phyloP scores from a whole-genome alignment of 2,888 invertebrate species.

The Leptura quadrifasciata region DNA sequence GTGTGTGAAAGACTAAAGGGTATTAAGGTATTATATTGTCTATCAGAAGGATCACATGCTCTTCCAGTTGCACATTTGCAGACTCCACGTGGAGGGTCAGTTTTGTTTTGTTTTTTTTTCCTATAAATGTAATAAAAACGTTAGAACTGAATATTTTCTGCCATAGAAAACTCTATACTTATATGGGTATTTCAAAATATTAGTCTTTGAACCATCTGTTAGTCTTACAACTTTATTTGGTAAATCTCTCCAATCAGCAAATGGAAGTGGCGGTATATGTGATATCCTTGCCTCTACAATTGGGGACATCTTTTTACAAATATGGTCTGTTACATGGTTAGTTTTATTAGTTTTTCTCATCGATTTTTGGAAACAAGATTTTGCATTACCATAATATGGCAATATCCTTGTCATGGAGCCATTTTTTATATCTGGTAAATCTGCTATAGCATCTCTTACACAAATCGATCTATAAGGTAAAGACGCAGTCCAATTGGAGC shows the following conservation, averaged over 20 bases:
- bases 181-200: slow-evolving; percentile 76
- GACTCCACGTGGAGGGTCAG: slow-evolving; percentile 81
- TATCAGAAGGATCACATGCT: slow-evolving; percentile 82
- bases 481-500: slow-evolving; percentile 79
- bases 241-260: slow-evolving; percentile 90
- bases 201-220: slow-evolving; percentile 81
- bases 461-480: slow-evolving; percentile 87
- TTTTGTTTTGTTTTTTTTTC: slow-evolving; percentile 73
- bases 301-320: slow-evolving; percentile 89
- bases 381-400: slow-evolving; percentile 82
- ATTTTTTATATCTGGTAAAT: slow-evolving; percentile 84
- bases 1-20: slow-evolving; percentile 94
- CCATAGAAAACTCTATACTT: slow-evolving; percentile 71
- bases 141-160: neutral
- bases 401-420: slow-evolving; percentile 83
- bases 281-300: slow-evolving; percentile 86
- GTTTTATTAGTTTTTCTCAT: slow-evolving; percentile 74
- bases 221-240: slow-evolving; percentile 85
- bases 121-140: slow-evolving; percentile 56
- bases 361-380: slow-evolving; percentile 85
- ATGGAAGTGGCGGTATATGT: slow-evolving; percentile 82
- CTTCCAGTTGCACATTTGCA: slow-evolving; percentile 83
- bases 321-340: slow-evolving; percentile 79
- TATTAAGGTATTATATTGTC: slow-evolving; percentile 88
- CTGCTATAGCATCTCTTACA: slow-evolving; percentile 87